A percentile compares a stretch with the other conserved stretches of the same genome.
Conservation (phyloP, 2,888 invertebrate species). For the Caenorhabditis afra region DNA sequence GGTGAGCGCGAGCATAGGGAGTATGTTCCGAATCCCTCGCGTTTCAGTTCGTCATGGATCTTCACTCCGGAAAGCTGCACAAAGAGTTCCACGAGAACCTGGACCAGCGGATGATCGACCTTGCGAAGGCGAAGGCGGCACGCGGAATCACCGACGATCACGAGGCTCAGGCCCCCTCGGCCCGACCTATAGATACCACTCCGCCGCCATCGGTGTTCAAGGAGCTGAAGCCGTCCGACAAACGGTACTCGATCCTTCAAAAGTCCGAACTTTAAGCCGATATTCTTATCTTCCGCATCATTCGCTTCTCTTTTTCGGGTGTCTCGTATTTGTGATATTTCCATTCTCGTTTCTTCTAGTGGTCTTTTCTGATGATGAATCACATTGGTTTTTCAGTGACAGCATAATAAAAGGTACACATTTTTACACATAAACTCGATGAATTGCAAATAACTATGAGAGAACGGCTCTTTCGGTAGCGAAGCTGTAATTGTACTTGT, state of each 20-base stretch:
- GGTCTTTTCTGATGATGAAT: constrained; percentile 15
- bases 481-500: constrained; percentile 42
- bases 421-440: constrained; percentile 34
- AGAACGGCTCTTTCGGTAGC: constrained; percentile 47
- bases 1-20: constrained; percentile 44
- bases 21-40: neutral
- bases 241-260: constrained; percentile 91
- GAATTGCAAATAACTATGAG: constrained; percentile 22
- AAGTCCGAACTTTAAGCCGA: constrained; percentile 75
- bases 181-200: constrained; percentile 89
- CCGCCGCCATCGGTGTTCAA: constrained; percentile 86
- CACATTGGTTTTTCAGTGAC: constrained; percentile 27
- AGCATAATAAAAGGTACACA: constrained; percentile 14
- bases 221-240: constrained; percentile 95
- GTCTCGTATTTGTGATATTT: constrained; percentile 42
- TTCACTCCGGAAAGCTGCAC: constrained; percentile 96
- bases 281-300: constrained; percentile 3
- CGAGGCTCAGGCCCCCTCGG: constrained; percentile 81
- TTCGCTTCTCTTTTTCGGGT: constrained; percentile 43
- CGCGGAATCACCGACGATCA: constrained; percentile 64
- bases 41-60: constrained; percentile 87
- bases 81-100: constrained; percentile 97
- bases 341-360: neutral
- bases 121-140: constrained; percentile 75
- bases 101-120: constrained; percentile 83